Evolutionary conservation across 1,140 invertebrate species (phyloP), one percentile per base, ranked within the genome.

Genomic region (Bombus waltoni): DNA sequence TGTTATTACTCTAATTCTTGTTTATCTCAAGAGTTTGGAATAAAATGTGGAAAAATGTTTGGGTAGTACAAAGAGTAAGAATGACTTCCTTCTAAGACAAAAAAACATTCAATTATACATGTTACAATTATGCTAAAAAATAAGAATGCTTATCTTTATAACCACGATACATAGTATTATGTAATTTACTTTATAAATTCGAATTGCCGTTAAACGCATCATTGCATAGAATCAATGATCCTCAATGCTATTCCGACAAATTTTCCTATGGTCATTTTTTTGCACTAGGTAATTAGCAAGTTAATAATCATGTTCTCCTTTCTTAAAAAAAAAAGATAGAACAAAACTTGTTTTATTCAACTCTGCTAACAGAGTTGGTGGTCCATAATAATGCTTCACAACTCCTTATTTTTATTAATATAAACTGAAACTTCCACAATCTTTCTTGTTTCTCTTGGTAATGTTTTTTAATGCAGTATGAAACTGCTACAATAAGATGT

Each of bases 51-150:
- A 73, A 81, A 87, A 77, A 85, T 66, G 25, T 83, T 83, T 38
- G 65, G 84, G 59, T 90, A 81, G 35, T 77, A 87, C 62, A 81
- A 59, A 85, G 72, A 66, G 68, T 82, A 91, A 82, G 84, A 87
- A 87, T 44, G 65, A 73, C 66, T 59, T 28, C 44, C 35, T 79
- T 82, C 77, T 73, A 83, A 72, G 73, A 72, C 83, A 78, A 83
- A 76, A 76, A 87, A 86, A 81, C 66, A 91, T 57, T 89, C 76
- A 88, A 88, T 90, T 89, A 81, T 91, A 91, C 82, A 91, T 88
- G 47, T 91, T 91, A 91, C 76, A 91, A 91, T 91, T 91, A 90
- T 57, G 84, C 90, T 91, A 91, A 87, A 90, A 91, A 91, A 91
- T 86, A 72, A 85, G 83, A 76, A 81, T 90, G 88, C 86, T 91